Conservation (phyloP, 2,888 invertebrate genomes). For the Pogonocherus hispidulus region DNA sequence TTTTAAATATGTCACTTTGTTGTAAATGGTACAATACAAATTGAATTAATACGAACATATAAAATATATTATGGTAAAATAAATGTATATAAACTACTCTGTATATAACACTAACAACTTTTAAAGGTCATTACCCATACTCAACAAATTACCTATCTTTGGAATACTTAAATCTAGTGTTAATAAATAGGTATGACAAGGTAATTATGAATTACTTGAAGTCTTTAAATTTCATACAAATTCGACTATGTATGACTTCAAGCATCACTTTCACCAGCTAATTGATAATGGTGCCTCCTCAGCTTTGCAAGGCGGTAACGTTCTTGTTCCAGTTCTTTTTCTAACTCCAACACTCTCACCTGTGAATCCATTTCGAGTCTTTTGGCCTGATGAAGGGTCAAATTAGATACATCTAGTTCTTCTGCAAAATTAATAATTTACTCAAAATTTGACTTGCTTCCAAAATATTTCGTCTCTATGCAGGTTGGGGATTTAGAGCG, state of each 20-base stretch:
- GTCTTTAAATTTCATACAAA: background rate
- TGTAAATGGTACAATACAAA: conserved; percentile 46
- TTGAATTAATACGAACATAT: conserved; percentile 53
- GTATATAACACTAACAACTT: conserved; percentile 49
- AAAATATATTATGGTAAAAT: conserved; percentile 55
- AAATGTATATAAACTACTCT: conserved; percentile 54
- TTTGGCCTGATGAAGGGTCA: conserved; percentile 95
- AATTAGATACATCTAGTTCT: conserved; percentile 89
- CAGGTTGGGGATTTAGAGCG: too few relatives aligned
- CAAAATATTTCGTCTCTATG: too few relatives aligned
- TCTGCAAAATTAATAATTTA: conserved; percentile 71
- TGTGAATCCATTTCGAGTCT: conserved; percentile 98
- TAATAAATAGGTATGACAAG: conserved; percentile 44
- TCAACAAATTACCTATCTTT: conserved; percentile 47
- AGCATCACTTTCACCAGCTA: conserved; percentile 76
- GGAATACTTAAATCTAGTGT: conserved; percentile 44
- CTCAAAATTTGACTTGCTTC: too few relatives aligned
- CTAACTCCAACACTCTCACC: conserved; percentile 93
- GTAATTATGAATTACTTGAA: conserved; percentile 32
- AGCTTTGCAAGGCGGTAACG: conserved; percentile 87
- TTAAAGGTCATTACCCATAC: conserved; percentile 36
- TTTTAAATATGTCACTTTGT: conserved; percentile 29
- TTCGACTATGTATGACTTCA: conserved; percentile 40
- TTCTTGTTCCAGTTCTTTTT: conserved; percentile 91
- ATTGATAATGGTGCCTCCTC: conserved; percentile 92